Percentiles rank a stretch among this genome's conserved stretches.
These are phyloP conservation scores for Petrocephalus microphthalmus DNA, from an alignment of 2,113 vertebrate species.

Conservation along the genomic window DNA sequence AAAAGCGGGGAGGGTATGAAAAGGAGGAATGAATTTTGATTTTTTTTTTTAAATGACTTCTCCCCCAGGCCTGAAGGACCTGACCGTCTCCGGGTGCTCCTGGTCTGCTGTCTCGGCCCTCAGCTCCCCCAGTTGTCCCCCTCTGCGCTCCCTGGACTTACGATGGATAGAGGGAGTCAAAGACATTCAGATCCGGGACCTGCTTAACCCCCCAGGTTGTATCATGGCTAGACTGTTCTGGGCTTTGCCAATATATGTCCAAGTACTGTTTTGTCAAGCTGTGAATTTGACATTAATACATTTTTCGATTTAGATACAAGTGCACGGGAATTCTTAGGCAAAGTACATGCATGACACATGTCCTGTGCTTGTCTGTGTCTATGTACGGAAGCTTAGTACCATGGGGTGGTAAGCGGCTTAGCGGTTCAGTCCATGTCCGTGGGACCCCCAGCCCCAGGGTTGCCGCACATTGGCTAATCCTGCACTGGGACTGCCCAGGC, in stretches of 20 bases:
- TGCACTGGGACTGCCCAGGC: no score
- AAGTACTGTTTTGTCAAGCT: neutral
- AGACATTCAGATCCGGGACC: constrained; percentile 89
- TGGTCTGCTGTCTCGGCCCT: constrained; percentile 92
- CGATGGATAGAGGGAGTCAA: constrained; percentile 91
- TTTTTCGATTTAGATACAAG: neutral
- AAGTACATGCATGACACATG: neutral
- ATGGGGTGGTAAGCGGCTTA: no score
- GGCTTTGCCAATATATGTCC: neutral
- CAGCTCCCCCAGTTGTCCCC: constrained; percentile 88
- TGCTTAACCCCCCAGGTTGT: constrained; percentile 79
- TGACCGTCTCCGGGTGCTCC: constrained; percentile 86
- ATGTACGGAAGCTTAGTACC: neutral
- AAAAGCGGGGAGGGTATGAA: no score
- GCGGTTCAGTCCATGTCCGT: no score
- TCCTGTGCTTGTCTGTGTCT: no score
- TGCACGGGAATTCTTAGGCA: neutral
- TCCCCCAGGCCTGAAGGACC: constrained; percentile 81
- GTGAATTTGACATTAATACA: neutral
- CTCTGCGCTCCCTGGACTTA: constrained; percentile 91
- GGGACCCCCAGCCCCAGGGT: no score
- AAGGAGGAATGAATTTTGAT: neutral
- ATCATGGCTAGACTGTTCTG: neutral
- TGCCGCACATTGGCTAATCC: no score
- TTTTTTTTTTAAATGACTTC: neutral